Base-by-base conservation (phyloP, 2,113 vertebrate genomes). In the Dendropsophus ebraccatus region DNA sequence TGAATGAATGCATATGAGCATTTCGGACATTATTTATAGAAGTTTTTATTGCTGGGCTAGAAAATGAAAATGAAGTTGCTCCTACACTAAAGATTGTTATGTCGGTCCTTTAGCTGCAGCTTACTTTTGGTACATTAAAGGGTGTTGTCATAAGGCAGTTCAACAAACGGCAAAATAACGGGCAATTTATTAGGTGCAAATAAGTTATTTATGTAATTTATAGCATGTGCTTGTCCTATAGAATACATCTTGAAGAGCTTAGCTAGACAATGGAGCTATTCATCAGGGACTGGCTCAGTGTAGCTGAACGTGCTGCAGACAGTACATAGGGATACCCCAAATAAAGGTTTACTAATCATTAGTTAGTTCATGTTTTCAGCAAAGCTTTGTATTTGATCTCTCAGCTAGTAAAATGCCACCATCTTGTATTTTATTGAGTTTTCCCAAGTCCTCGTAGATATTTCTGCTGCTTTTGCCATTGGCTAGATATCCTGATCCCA, bases 401-500 rank as follows among this genome's bases (percentile, higher is more conserved):
- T n/a, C 3, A 16, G 50, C 70, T 47, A 45, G 70, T 37, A 49
- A 84, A 74, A 52, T 41, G 37, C 52, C 78, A 81, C 56, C 78
- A 81, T 81, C 70, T 74, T 85, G 28, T 69, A 69, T 78, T 85
- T 85, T 77, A 85, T 78, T 78, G 78, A 47, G 56, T 58, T 74
- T 52, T 8, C n/a, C 50, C 47, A 23, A 8, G 41, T 67, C 74
- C 32, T 28, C 30, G 80, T 72, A 28, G 56, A 86, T 80, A 81
- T 72, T 58, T 67, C 13, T 23, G 19, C 19, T n/a, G 73, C 28
- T 49, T 52, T 45, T 62, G 56, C 13, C 45, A 65, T 67, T 88
- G 56, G 77, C 50, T 50, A 58, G 25, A 30, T 82, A 90, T 90
- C 91, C 88, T 83, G 75, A 91, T 91, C 73, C 0, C 0, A 19